phyloP scores from a whole-genome alignment of 2,797 vertebrate species.

The Macropodus opercularis region DNA sequence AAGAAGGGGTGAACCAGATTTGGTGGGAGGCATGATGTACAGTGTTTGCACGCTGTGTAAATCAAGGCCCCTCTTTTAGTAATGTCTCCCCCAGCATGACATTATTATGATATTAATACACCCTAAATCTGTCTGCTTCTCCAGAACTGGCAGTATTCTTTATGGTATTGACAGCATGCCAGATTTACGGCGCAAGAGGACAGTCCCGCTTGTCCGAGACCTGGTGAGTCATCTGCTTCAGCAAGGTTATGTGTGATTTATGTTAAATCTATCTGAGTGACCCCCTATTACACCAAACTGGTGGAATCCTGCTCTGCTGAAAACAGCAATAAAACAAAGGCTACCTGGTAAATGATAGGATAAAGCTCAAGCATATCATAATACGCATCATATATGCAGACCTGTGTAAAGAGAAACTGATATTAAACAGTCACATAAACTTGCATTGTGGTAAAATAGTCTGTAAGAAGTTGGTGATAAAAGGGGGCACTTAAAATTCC shows the following conservation, averaged over 20 bases:
- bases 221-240: slow-evolving; percentile 88
- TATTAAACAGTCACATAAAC: neutral
- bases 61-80: slow-evolving; percentile 75
- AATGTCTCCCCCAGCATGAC: slow-evolving; percentile 73
- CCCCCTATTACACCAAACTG: slow-evolving; percentile 52
- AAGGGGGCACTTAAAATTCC: slow-evolving; percentile 27
- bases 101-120: slow-evolving; percentile 87
- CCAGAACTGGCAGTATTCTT: slow-evolving; percentile 89
- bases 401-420: neutral
- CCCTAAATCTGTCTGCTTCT: slow-evolving; percentile 84
- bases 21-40: slow-evolving; percentile 66
- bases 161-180: slow-evolving; percentile 99
- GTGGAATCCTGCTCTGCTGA: slow-evolving; percentile 40
- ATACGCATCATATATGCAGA: too few relatives aligned
- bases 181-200: slow-evolving; percentile 96
- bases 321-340: slow-evolving; percentile 37
- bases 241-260: slow-evolving; percentile 79
- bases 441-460: slow-evolving; percentile 1
- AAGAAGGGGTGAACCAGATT: slow-evolving; percentile 52
- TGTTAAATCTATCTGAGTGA: slow-evolving; percentile 58
- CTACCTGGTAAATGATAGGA: slow-evolving; percentile 26
- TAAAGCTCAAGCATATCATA: slow-evolving; percentile 11
- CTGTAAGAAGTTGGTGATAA: slow-evolving; percentile 23
- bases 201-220: slow-evolving; percentile 95
- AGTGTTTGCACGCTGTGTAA: slow-evolving; percentile 71